Evolutionary conservation across 2,888 invertebrate genomes (phyloP).

Genomic region (Thecocarcelia acutangulata): DNA sequence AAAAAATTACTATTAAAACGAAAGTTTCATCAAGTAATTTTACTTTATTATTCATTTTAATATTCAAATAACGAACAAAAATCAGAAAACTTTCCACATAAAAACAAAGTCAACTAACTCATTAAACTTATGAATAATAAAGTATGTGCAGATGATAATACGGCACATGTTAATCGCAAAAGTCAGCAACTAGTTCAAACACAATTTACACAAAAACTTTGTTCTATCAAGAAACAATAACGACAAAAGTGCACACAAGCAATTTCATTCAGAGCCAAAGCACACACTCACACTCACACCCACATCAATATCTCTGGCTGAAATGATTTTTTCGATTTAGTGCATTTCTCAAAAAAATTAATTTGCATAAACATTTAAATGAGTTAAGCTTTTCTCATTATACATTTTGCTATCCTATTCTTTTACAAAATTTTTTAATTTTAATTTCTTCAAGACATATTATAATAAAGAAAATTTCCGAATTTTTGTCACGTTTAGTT

Average conservation of each 20-base stretch:
- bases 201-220: conserved; percentile 8
- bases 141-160: conserved; percentile 2
- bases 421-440: too few species aligned
- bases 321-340: too few species aligned
- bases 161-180: conserved; percentile 12
- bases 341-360: background rate
- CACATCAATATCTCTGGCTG: conserved; percentile 17
- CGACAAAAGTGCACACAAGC: background rate
- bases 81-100: background rate
- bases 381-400: background rate
- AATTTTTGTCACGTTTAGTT: background rate
- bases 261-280: too few species aligned
- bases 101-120: background rate
- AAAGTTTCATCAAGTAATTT: background rate
- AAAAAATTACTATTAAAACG: background rate
- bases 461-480: background rate
- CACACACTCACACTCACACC: background rate
- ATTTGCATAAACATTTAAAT: background rate
- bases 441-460: too few species aligned
- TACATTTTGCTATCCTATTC: background rate
- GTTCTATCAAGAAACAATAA: background rate
- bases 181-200: background rate
- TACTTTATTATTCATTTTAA: background rate
- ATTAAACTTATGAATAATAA: background rate
- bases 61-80: background rate